These are phyloP conservation scores for Eulemur macaco DNA, from an alignment of 2,113 vertebrate genomes.

Conservation along the genomic window DNA sequence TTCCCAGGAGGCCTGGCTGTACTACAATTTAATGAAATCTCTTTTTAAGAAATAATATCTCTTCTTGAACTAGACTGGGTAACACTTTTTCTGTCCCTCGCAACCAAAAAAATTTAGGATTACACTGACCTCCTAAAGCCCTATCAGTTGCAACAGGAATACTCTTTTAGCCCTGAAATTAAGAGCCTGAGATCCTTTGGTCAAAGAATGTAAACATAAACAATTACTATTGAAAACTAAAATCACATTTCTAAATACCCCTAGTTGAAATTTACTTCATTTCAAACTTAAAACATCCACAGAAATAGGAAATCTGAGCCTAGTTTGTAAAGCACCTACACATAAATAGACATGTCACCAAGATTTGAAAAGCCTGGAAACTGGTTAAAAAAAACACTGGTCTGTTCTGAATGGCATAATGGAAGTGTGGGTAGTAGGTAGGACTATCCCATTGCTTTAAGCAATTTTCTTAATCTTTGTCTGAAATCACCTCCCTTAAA, in stretches of 20 bases:
- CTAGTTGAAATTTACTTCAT: background rate
- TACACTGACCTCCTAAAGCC: background rate
- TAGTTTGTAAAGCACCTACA: background rate
- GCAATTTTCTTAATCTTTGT: background rate
- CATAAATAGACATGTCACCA: background rate
- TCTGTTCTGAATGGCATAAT: background rate
- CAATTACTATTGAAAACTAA: constrained; percentile 13
- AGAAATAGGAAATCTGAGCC: background rate
- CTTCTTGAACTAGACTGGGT: background rate
- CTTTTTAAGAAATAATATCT: constrained; percentile 24
- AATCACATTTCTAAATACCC: background rate
- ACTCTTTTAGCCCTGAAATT: constrained; percentile 12
- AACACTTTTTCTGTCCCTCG: constrained; percentile 15
- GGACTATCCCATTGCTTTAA: background rate
- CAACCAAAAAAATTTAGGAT: background rate
- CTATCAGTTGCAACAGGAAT: background rate
- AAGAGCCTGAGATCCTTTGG: background rate
- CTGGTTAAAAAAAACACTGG: background rate
- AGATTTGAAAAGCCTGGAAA: background rate
- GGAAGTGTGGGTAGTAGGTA: background rate
- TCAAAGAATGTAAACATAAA: constrained; percentile 32
- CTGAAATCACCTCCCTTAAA: background rate
- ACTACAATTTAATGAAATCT: background rate
- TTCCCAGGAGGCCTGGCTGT: background rate
- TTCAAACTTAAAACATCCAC: constrained; percentile 16